Evolutionary conservation across 2,797 vertebrate species (phyloP), one percentile per base, ranked within the genome.

Genomic region (Sus cebifrons): DNA sequence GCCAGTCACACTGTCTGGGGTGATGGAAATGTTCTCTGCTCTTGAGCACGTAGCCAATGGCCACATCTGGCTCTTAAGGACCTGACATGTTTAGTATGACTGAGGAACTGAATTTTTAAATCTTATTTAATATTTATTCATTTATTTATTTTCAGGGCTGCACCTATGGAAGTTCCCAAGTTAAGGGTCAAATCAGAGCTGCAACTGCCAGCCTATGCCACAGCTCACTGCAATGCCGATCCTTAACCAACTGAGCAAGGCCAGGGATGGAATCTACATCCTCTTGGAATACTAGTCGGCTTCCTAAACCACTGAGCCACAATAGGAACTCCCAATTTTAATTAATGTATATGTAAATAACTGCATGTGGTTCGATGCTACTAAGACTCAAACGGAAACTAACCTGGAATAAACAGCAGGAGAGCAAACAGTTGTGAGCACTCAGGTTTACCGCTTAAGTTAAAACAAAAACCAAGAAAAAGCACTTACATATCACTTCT

Each of bases 311-410:
- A 49, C 44, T 49, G 44, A 49, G 44, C 44, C 44, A 49, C 44
- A 49, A 49, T 10, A 49, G 44, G 44, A 49, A 49, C 44, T 10
- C 44, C 44, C 44, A 49, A 25, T 75, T 79, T 74, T 32, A 83
- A 23, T 86, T 92, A 74, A 71, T 75, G 83, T 74, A 71, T 60
- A 93, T 62, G n/a, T 88, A n/a, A 94, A 62, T n/a, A 78, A 20
- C 11, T 36, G 32, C 5, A 49, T 54, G 16, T 71, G 49, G 17
- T 40, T 77, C 40, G 29, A 40, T 25, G 83, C 44, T 44, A 29
- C 11, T 18, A 14, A 54, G 32, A 5, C 32, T 52, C 52, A 29
- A 73, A 29, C 60, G 73, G 58, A 74, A 89, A 82, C 4, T 21
- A 44, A 44, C 12, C 4, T 20, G 12, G 4, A 83, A 71, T 36